A percentile compares a stretch with the other conserved stretches of the same genome.
These are phyloP conservation scores for Rhopilema esculentum DNA, from an alignment of 30 jellyfish, hydroid and myxozoan genomes.

Conservation along the genomic window DNA sequence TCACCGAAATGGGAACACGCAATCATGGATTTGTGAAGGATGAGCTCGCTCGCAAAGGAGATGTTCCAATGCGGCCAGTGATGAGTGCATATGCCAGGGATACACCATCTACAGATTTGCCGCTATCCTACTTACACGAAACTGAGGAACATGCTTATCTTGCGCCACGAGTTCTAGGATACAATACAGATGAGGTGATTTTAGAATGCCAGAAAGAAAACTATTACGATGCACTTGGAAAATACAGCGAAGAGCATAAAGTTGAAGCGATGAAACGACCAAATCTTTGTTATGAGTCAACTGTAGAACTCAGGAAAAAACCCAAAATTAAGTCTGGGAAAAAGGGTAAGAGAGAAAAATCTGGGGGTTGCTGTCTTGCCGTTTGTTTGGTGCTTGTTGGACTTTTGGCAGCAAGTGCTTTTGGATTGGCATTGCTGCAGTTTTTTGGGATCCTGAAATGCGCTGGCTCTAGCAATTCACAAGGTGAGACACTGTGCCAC, in stretches of 20 bases:
- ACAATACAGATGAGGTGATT: conserved; percentile 72
- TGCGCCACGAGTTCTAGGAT: conserved; percentile 72
- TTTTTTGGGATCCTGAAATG: conserved; percentile 56
- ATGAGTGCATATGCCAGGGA: conserved; percentile 67
- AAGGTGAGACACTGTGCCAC: conserved; percentile 1
- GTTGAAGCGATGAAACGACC: conserved; percentile 52
- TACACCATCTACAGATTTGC: conserved; percentile 45
- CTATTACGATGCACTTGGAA: conserved; percentile 69
- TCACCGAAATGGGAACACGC: conserved; percentile 56
- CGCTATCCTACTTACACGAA: neutral
- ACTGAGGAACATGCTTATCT: conserved; percentile 62
- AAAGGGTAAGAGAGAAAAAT: conserved; percentile 6
- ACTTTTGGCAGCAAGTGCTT: conserved; percentile 38
- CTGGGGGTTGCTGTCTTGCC: conserved; percentile 33
- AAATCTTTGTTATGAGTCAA: conserved; percentile 39
- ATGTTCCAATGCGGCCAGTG: neutral
- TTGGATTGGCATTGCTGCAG: conserved; percentile 53
- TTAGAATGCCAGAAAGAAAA: conserved; percentile 54
- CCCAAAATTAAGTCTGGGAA: conserved; percentile 19
- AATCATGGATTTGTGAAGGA: conserved; percentile 47
- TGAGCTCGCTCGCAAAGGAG: neutral
- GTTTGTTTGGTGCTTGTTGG: conserved; percentile 29
- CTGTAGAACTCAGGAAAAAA: conserved; percentile 19
- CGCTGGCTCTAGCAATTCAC: neutral
- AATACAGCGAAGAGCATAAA: conserved; percentile 34